phyloP scores from a whole-genome alignment of 2,797 vertebrate species.

The Telmatherina bonti region DNA sequence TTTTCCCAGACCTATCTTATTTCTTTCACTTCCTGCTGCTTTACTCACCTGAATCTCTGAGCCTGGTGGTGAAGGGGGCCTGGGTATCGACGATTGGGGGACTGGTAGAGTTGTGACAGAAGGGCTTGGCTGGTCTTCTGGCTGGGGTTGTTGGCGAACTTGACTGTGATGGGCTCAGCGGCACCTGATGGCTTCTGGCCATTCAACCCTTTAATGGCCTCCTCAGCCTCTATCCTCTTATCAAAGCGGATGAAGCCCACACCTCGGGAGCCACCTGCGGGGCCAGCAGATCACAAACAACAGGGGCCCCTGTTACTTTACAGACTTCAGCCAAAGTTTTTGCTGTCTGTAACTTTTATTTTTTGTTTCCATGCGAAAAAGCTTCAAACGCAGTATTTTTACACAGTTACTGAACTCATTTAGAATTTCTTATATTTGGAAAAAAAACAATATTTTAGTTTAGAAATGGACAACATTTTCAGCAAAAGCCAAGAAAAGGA shows the following conservation, averaged over 20 bases:
- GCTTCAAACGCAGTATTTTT: not conserved
- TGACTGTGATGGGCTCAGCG: slow-evolving; percentile 99
- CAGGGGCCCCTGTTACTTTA: slow-evolving; percentile 79
- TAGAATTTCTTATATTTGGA: not conserved
- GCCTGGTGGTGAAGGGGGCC: slow-evolving; percentile 99
- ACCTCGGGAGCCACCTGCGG: slow-evolving; percentile 97
- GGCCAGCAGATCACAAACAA: slow-evolving; percentile 86
- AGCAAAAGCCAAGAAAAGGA: not conserved
- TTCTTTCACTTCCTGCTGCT: slow-evolving; percentile 16
- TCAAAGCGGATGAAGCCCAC: slow-evolving; percentile 99
- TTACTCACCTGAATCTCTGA: slow-evolving; percentile 98
- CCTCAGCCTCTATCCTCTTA: slow-evolving; percentile 99
- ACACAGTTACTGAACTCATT: not conserved
- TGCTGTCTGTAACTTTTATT: not conserved
- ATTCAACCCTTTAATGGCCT: slow-evolving; percentile 99
- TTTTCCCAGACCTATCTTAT: slow-evolving; percentile 4
- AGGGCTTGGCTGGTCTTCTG: slow-evolving; percentile 99
- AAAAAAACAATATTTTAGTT: not conserved
- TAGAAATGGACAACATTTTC: not conserved
- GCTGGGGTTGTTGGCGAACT: slow-evolving; percentile 99
- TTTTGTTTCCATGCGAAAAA: not conserved
- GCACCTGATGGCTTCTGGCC: slow-evolving; percentile 99
- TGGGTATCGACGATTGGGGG: slow-evolving; percentile 97
- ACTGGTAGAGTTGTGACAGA: slow-evolving; percentile 99
- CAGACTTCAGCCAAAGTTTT: slow-evolving; percentile 41